Conservation (phyloP, 1,140 invertebrate species). For the Drosophila ficusphila region DNA sequence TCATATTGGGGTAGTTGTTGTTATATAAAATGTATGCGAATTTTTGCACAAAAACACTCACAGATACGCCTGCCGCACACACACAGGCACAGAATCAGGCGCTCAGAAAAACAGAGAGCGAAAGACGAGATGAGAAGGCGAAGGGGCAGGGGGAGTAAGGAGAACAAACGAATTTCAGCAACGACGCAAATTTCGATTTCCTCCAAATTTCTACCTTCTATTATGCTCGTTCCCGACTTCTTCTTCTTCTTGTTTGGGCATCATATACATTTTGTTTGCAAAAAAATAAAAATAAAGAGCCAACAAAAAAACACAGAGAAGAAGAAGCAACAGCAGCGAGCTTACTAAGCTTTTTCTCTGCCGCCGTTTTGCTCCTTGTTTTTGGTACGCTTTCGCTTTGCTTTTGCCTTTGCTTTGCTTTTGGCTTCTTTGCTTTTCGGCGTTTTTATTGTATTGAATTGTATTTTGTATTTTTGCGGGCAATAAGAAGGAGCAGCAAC, state of each 20-base stretch:
- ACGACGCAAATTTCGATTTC: conserved; percentile 80
- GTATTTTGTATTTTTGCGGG: conserved; percentile 39
- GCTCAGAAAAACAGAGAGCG: conserved; percentile 39
- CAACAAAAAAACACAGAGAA: conserved; percentile 25
- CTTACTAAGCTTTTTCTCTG: conserved; percentile 73
- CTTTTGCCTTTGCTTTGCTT: conserved; percentile 55
- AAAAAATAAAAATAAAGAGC: conserved; percentile 25
- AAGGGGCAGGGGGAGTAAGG: background rate
- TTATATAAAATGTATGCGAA: conserved; percentile 63
- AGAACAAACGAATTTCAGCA: conserved; percentile 60
- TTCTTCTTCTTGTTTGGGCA: conserved; percentile 40
- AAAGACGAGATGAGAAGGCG: background rate
- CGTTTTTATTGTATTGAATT: conserved; percentile 34
- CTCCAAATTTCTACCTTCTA: conserved; percentile 80
- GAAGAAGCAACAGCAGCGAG: conserved; percentile 65
- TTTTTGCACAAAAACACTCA: conserved; percentile 34
- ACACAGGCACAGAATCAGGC: conserved; percentile 30
- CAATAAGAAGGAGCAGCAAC: conserved; percentile 50
- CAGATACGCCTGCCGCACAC: conserved; percentile 1
- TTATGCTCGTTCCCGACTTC: conserved; percentile 60
- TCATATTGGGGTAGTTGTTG: conserved; percentile 74
- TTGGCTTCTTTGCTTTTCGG: conserved; percentile 44
- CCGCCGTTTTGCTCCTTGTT: conserved; percentile 73
- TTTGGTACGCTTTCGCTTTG: conserved; percentile 74
- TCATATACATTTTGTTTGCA: conserved; percentile 67